Conservation (phyloP, 2,797 vertebrate species). For the Novumbra hubbsi region DNA sequence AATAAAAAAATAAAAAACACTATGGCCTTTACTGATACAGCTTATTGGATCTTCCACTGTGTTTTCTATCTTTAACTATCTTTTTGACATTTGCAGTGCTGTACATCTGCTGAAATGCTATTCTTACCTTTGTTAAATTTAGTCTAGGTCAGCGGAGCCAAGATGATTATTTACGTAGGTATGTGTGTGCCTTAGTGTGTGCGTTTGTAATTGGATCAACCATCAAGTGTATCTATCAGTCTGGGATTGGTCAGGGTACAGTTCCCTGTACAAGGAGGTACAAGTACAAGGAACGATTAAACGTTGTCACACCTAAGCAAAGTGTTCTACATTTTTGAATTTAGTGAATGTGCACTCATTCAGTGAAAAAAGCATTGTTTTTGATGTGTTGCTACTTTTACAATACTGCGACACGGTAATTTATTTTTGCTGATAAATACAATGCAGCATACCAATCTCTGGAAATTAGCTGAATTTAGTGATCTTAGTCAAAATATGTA, state of each 20-base stretch:
- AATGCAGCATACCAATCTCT: neutral
- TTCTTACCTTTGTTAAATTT: conserved; percentile 20
- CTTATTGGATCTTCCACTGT: too few relatives aligned
- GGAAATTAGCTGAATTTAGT: neutral
- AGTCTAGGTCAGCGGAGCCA: neutral
- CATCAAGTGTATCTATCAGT: neutral
- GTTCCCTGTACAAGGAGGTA: too few relatives aligned
- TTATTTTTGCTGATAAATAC: neutral
- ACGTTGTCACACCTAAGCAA: neutral
- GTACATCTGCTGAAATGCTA: neutral
- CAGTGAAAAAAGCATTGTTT: neutral
- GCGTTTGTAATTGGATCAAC: neutral
- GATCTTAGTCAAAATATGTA: neutral
- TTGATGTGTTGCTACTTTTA: neutral
- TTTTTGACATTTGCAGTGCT: neutral
- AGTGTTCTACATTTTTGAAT: neutral
- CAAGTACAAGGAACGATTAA: too few relatives aligned
- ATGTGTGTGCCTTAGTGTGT: conserved; percentile 20
- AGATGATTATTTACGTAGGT: neutral
- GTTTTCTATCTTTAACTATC: too few relatives aligned
- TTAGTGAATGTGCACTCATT: neutral
- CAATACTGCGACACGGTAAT: too few relatives aligned
- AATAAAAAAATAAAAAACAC: too few relatives aligned
- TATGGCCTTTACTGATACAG: too few relatives aligned
- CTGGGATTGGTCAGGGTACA: neutral